Conservation (phyloP, 2,113 vertebrate genomes). For the Tringa solitaria region DNA sequence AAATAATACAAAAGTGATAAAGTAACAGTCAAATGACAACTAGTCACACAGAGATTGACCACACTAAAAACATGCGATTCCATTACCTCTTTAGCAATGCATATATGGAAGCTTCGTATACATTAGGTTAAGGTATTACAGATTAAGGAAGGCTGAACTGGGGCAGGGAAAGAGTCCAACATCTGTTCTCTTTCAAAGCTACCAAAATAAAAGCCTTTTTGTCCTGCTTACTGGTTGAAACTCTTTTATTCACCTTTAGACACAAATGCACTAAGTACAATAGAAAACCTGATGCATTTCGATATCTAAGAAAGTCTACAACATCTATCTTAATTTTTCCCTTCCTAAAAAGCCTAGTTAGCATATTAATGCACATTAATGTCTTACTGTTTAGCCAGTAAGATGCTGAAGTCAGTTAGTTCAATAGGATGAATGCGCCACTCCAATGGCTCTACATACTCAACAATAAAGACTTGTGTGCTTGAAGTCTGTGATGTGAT, state of each 20-base stretch:
- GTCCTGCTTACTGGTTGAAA: background rate
- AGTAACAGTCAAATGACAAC: background rate
- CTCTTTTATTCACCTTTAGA: slow-evolving; percentile 5
- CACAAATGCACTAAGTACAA: background rate
- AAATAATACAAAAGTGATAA: background rate
- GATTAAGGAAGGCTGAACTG: background rate
- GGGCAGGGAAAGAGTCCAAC: background rate
- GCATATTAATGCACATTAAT: slow-evolving; percentile 47
- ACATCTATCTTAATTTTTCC: slow-evolving; percentile 25
- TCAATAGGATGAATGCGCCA: slow-evolving; percentile 15
- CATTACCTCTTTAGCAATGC: background rate
- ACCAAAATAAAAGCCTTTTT: background rate
- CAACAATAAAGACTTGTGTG: slow-evolving; percentile 8
- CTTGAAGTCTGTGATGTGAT: slow-evolving; percentile 27
- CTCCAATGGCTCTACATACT: background rate
- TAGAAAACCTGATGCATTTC: slow-evolving; percentile 10
- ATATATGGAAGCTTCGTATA: background rate
- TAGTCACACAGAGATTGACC: background rate
- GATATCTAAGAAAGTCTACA: background rate
- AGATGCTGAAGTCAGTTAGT: slow-evolving; percentile 24
- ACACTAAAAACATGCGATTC: background rate
- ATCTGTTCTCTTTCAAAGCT: background rate
- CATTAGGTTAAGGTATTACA: background rate
- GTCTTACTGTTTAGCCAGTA: slow-evolving; percentile 18
- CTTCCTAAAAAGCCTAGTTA: slow-evolving; percentile 30